Base-by-base conservation (phyloP, 1,140 invertebrate genomes). In the Riptortus pedestris region DNA sequence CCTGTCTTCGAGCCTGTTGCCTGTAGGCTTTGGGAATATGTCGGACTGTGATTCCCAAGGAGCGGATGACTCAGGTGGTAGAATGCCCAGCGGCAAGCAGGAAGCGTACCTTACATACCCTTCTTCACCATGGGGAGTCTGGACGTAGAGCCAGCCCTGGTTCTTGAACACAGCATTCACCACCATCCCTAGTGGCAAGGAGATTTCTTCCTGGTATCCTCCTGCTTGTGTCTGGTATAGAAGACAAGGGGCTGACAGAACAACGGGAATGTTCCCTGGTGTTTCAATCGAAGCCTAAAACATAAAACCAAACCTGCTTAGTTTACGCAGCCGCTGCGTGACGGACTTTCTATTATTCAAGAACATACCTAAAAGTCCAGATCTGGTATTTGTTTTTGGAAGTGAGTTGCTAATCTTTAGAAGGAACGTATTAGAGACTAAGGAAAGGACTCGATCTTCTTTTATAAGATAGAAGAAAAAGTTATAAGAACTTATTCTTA, bases 151-250 rank as follows among this genome's bases (percentile, higher is more conserved):
- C 88, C 88, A 91, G 67, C 82, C 81, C 67, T 86, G 83, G 68
- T 87, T 90, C 73, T 88, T 88, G 72, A 90, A 91, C 5, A 90
- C 83, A 0, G 87, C 88, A 71, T 90, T 91, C 0, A 91, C 86
- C 2, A 91, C 86, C 72, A 88, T 90, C 9, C 88, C 88, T 55
- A 90, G 74, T 0, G 87, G 86, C 60, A 91, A 43, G 18, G 81
- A 76, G 33, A 87, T 76, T 72, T 89, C 86, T 22, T 80, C 78
- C 70, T 88, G 86, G 57, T 78, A 79, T 20, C 84, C 83, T 16
- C 81, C 83, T 0, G 76, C 71, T 52, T 84, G 79, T 0, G 85
- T 89, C 71, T 87, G 85, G 72, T 89, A 89, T 9, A 90, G 73
- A 0, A 84, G 80, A 52, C 83, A 87, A 0, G 85, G 82, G 51